Conservation (phyloP, 2,797 vertebrate species). For the Sibirionetta formosa region DNA sequence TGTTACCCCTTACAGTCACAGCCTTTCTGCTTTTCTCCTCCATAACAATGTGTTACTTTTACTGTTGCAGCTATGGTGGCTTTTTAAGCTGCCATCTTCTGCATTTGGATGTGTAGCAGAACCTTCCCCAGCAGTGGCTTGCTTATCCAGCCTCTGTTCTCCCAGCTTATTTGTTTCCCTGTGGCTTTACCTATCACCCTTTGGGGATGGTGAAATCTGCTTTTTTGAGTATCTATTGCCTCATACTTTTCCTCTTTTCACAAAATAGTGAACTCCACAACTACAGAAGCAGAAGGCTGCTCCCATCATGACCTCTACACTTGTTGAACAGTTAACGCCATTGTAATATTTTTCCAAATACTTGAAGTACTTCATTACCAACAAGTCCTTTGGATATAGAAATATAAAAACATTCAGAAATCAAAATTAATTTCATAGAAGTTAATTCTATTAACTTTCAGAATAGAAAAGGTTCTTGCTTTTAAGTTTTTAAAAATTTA, state of each 20-base stretch:
- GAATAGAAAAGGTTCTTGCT: background rate
- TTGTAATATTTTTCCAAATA: background rate
- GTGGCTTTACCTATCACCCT: background rate
- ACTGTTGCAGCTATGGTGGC: background rate
- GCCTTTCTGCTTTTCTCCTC: background rate
- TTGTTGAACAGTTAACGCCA: background rate
- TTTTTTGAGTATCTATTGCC: background rate
- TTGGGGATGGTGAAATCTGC: background rate
- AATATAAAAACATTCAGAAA: conserved; percentile 4
- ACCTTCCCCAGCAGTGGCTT: background rate
- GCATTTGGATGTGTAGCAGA: background rate
- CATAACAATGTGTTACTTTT: fast-evolving
- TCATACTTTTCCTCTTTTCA: background rate
- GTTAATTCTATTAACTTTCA: too few species aligned
- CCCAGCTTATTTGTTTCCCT: background rate
- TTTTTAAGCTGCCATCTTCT: background rate
- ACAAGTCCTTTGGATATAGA: background rate
- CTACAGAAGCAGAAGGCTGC: background rate
- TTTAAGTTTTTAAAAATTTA: background rate
- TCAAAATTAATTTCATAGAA: background rate
- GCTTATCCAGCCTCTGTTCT: background rate
- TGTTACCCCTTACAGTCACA: background rate
- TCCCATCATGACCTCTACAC: background rate
- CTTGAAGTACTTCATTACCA: background rate
- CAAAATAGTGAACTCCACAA: background rate